phyloP scores from a whole-genome alignment of 2,113 vertebrate species.

The Tupaia tana region DNA sequence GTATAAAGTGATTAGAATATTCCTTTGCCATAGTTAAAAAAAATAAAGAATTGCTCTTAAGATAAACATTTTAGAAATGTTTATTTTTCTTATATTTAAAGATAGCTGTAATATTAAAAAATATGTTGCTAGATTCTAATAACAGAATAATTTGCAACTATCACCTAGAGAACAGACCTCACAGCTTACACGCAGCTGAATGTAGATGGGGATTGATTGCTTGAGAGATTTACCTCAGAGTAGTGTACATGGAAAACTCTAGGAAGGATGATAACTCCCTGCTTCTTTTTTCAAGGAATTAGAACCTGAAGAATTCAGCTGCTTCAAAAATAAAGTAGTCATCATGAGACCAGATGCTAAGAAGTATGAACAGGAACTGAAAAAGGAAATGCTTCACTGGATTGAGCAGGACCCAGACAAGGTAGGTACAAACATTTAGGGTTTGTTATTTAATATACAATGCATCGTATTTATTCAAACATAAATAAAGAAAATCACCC shows the following conservation, averaged over 20 bases:
- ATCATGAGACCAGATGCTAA: conserved; percentile 81
- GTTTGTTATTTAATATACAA: not conserved
- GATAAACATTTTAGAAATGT: not conserved
- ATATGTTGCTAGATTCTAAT: not conserved
- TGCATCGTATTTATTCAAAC: not conserved
- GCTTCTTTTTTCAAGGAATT: conserved; percentile 79
- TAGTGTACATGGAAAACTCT: not conserved
- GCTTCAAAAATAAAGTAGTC: conserved; percentile 83
- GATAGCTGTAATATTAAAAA: not conserved
- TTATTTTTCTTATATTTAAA: not conserved
- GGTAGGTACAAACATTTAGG: conserved; percentile 65
- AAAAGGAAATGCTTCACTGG: conserved; percentile 81
- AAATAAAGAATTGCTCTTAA: not conserved
- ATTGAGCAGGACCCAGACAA: conserved; percentile 72
- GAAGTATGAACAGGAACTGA: conserved; percentile 81
- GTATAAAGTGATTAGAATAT: not conserved
- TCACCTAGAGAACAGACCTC: not conserved
- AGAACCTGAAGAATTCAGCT: conserved; percentile 80
- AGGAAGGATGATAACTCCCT: not conserved
- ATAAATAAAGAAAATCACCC: not conserved
- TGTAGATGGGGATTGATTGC: not conserved
- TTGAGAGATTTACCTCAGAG: not conserved
- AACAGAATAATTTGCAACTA: not conserved
- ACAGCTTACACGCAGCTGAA: not conserved
- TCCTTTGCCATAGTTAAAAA: not conserved